Conservation (phyloP, 2,113 vertebrate genomes). For the Notiomystis cincta region DNA sequence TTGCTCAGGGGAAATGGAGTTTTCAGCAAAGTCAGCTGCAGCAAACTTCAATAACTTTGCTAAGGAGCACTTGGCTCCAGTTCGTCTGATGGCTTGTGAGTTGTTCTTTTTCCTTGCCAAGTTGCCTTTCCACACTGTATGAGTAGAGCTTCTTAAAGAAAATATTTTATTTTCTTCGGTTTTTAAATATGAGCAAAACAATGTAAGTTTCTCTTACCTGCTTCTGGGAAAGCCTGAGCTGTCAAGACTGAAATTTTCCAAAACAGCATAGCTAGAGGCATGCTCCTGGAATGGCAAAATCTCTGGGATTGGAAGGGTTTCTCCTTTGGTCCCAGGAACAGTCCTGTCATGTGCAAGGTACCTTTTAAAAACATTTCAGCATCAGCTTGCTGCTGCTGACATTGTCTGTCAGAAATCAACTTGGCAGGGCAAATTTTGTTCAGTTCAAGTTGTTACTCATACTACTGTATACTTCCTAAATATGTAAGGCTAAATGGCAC, state of each 20-base stretch:
- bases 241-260: neutral
- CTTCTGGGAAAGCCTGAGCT: neutral
- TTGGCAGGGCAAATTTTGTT: neutral
- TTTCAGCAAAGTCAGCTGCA: neutral
- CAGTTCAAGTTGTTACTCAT: neutral
- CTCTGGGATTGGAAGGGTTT: neutral
- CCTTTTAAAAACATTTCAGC: neutral
- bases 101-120: neutral
- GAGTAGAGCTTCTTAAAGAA: neutral
- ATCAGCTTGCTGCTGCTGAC: neutral
- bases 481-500: neutral
- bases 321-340: neutral
- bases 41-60: neutral
- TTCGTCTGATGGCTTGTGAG: neutral
- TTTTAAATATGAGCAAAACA: neutral
- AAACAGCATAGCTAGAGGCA: neutral
- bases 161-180: neutral
- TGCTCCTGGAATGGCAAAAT: neutral
- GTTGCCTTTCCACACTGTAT: neutral
- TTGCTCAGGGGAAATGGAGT: neutral
- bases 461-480: neutral
- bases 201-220: neutral
- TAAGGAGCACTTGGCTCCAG: neutral
- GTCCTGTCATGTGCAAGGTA: neutral
- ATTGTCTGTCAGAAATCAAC: neutral